Conservation (phyloP, 2,113 vertebrate species). For the Odocoileus virginianus region DNA sequence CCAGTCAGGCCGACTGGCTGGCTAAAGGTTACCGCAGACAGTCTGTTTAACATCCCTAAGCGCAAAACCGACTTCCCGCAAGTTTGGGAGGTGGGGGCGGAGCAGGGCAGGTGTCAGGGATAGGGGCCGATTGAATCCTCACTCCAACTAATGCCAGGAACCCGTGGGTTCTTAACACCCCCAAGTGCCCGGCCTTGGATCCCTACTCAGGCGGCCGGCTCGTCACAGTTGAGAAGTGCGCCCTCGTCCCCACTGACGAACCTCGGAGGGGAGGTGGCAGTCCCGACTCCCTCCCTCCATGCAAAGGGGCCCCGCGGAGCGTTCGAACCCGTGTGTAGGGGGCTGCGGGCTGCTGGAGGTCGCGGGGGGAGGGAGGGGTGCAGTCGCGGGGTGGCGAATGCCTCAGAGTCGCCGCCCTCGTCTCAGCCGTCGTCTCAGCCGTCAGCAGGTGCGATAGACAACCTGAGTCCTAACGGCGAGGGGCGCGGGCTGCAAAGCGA, state of each 20-base stretch:
- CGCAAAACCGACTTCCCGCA: background rate
- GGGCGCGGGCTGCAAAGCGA: constrained; percentile 33
- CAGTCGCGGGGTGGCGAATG: background rate
- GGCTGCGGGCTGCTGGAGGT: background rate
- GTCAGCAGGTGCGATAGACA: background rate
- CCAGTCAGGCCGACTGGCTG: background rate
- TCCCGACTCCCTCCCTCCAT: background rate
- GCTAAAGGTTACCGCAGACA: background rate
- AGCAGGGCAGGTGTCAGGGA: background rate
- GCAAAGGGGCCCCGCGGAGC: background rate
- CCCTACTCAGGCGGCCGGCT: background rate
- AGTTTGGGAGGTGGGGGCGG: background rate
- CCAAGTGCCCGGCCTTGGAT: background rate
- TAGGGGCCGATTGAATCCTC: background rate
- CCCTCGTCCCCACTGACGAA: background rate
- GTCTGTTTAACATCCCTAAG: background rate
- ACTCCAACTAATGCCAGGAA: background rate
- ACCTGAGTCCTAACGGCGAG: background rate
- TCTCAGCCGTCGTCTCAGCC: background rate
- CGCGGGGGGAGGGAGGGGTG: background rate
- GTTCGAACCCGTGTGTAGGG: background rate
- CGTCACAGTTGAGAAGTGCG: background rate
- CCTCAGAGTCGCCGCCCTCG: background rate
- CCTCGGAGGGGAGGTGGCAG: background rate
- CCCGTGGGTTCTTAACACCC: background rate